Evolutionary conservation across 2,113 vertebrate species (phyloP).

Genomic region (Heliornis fulica): DNA sequence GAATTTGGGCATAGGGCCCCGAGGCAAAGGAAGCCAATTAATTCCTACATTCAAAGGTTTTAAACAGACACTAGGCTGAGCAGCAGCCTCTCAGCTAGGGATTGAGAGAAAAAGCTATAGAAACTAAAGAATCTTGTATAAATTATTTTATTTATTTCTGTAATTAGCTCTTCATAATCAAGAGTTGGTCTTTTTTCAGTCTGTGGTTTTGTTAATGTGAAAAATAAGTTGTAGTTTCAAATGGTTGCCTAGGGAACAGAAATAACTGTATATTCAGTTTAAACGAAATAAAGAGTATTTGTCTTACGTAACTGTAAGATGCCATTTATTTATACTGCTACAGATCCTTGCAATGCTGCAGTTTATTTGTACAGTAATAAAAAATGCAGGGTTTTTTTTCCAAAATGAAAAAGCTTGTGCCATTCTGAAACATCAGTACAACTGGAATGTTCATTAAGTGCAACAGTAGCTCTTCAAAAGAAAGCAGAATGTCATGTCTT

Average conservation of each 20-base stretch:
- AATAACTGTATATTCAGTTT: constrained; percentile 79
- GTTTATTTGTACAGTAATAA: constrained; percentile 72
- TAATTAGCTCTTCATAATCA: constrained; percentile 81
- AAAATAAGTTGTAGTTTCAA: constrained; percentile 75
- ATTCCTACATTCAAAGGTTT: background rate
- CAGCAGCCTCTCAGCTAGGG: constrained; percentile 40
- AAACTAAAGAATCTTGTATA: constrained; percentile 71
- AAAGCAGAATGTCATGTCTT: constrained; percentile 69
- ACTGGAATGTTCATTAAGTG: constrained; percentile 75
- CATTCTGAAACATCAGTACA: constrained; percentile 64
- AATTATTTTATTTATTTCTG: constrained; percentile 86
- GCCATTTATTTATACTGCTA: constrained; percentile 71
- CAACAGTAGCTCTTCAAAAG: constrained; percentile 69
- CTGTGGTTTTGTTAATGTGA: constrained; percentile 79
- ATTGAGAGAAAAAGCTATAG: constrained; percentile 44
- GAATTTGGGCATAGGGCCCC: background rate
- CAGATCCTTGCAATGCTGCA: constrained; percentile 67
- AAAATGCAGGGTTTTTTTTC: constrained; percentile 61
- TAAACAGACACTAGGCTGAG: constrained; percentile 47
- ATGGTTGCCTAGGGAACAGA: constrained; percentile 79
- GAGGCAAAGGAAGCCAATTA: background rate
- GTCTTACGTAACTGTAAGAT: constrained; percentile 76
- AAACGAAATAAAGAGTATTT: constrained; percentile 81
- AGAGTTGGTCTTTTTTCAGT: constrained; percentile 77
- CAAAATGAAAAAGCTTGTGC: constrained; percentile 76